Base-by-base conservation (phyloP, 2,113 vertebrate genomes). In the Aldabrachelys gigantea region DNA sequence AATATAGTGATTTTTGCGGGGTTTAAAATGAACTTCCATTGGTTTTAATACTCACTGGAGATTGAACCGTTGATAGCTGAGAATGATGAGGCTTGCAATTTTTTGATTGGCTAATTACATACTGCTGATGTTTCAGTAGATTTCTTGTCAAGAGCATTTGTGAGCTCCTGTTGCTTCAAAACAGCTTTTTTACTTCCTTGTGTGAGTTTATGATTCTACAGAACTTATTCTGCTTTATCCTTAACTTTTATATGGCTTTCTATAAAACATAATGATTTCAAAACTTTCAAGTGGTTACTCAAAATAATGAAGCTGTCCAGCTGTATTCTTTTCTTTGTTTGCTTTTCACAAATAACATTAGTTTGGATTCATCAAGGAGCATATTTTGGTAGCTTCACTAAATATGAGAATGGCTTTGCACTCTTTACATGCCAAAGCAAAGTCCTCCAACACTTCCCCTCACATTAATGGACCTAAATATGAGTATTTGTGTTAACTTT, bases 111-210 rank as follows among this genome's bases (percentile, higher is more conserved):
- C 56, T 57, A 27, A 57, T 57, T 57, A 57, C 8, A 22, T 25
- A 57, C 56, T 27, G 10, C 56, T 57, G 24, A 57, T 57, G 56
- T 57, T 57, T 57, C 24, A 57, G 9, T 57, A 27, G 56, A 57
- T 57, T 69, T 35, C 65, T 69, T 69, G 65, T 19, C 35, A 65
- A 65, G 35, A 69, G 65, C n/a, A 69, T 69, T 69, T 69, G 41
- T 21, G 41, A 82, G 3, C 2, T 9, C 62, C 13, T 49, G 8
- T 69, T 87, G 38, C 25, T 86, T 81, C 80, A 44, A 59, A 8
- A 8, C 0, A 12, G 8, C 0, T 10, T 52, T n/a, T n/a, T 65
- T n/a, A 57, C 65, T 69, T 69, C 17, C 35, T n/a, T n/a, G 8
- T 69, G 35, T 19, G 65, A 69, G 17, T 8, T 69, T n/a, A 69